Conservation (phyloP, 2,113 vertebrate species). For the Serinus canaria region DNA sequence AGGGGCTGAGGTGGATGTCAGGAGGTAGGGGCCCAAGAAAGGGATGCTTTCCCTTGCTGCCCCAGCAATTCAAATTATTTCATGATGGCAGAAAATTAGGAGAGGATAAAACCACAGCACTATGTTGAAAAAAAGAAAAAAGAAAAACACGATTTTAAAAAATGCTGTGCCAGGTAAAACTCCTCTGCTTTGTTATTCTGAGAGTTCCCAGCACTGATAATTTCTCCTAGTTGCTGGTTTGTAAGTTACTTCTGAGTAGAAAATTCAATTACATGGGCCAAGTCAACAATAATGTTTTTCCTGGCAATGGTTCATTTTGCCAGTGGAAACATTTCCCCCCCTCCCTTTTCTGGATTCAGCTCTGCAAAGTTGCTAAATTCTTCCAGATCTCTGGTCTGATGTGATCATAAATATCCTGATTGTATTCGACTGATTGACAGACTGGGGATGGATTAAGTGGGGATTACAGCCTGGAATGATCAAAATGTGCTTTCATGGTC, state of each 20-base stretch:
- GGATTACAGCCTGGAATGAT: constrained; percentile 73
- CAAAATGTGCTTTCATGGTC: constrained; percentile 71
- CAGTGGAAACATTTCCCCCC: constrained; percentile 54
- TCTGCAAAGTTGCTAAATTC: constrained; percentile 73
- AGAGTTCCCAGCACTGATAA: constrained; percentile 60
- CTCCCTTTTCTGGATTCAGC: constrained; percentile 60
- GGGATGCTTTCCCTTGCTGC: constrained; percentile 10
- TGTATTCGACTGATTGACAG: constrained; percentile 76
- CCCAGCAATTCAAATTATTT: constrained; percentile 30
- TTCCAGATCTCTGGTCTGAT: constrained; percentile 73
- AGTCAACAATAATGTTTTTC: constrained; percentile 72
- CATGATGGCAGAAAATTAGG: constrained; percentile 29
- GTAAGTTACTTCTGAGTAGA: constrained; percentile 64
- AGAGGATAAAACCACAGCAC: constrained; percentile 26
- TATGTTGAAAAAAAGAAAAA: not conserved
- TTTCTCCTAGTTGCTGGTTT: constrained; percentile 62
- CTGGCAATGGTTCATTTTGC: constrained; percentile 64
- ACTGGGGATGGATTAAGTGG: constrained; percentile 68
- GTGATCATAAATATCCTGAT: constrained; percentile 75
- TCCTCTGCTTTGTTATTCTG: constrained; percentile 39
- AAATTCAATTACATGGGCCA: constrained; percentile 69
- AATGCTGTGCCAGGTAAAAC: constrained; percentile 60
- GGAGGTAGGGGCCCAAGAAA: not conserved
- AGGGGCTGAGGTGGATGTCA: not conserved
- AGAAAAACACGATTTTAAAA: not conserved